phyloP scores from a whole-genome alignment of 2,888 invertebrate genomes.

The Anarsia innoxiella region DNA sequence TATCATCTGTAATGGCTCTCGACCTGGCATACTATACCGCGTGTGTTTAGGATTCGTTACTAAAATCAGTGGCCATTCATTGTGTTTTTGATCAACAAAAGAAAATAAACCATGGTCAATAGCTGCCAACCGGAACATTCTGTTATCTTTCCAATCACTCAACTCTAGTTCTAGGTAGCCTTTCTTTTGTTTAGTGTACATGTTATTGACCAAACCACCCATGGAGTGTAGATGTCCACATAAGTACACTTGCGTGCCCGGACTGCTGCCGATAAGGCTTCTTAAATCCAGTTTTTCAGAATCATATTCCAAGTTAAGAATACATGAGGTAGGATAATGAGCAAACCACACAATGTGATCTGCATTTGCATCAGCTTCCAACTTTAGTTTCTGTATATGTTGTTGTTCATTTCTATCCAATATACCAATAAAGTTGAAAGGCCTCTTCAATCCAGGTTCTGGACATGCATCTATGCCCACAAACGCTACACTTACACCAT shows the following conservation, averaged over 20 bases:
- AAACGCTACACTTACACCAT: constrained; percentile 83
- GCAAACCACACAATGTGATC: constrained; percentile 81
- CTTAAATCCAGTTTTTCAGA: constrained; percentile 68
- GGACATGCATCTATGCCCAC: constrained; percentile 91
- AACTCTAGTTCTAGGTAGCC: constrained; percentile 92
- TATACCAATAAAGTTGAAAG: constrained; percentile 93
- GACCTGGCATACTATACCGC: constrained; percentile 80
- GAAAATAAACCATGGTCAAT: constrained; percentile 93
- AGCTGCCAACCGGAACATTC: constrained; percentile 89
- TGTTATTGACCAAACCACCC: constrained; percentile 84
- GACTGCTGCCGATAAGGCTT: constrained; percentile 74
- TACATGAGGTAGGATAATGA: constrained; percentile 93
- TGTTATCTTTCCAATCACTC: constrained; percentile 94
- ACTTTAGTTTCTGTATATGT: constrained; percentile 72
- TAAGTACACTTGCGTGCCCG: constrained; percentile 82
- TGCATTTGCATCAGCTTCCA: constrained; percentile 63
- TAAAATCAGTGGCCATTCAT: constrained; percentile 87
- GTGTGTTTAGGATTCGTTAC: constrained; percentile 95
- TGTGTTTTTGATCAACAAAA: constrained; percentile 85
- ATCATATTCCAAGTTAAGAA: constrained; percentile 76
- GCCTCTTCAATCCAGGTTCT: constrained; percentile 88
- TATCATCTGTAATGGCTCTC: constrained; percentile 82
- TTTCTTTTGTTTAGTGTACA: constrained; percentile 89
- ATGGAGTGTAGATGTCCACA: constrained; percentile 94
- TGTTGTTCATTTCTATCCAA: constrained; percentile 75